phyloP scores from a whole-genome alignment of 2,113 vertebrate genomes.

The Sapayoa aenigma region DNA sequence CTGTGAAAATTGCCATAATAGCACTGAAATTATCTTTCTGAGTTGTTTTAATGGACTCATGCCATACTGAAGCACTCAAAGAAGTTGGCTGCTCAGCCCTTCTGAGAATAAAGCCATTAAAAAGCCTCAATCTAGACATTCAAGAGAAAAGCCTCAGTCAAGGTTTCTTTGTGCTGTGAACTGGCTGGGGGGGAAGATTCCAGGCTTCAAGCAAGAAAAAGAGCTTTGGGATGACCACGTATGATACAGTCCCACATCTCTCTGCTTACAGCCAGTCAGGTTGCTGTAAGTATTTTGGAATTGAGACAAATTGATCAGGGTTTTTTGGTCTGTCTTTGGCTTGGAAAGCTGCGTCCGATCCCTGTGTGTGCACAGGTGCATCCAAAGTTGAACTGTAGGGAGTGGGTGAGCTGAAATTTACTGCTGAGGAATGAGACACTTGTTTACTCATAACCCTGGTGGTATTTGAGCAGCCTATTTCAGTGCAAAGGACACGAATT shows the following conservation, averaged over 20 bases:
- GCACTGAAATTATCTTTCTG: conserved; percentile 2
- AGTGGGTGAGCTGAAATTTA: not conserved
- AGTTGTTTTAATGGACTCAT: not conserved
- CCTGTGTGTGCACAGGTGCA: not conserved
- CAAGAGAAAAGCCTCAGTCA: not conserved
- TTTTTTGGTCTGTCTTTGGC: not conserved
- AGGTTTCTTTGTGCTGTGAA: not conserved
- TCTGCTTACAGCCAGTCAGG: not conserved
- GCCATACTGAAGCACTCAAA: conserved; percentile 8
- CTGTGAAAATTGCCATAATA: conserved; percentile 41
- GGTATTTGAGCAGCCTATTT: not conserved
- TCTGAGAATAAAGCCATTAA: conserved; percentile 33
- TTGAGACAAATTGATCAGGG: not conserved
- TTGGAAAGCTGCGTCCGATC: not conserved
- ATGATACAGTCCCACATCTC: not conserved
- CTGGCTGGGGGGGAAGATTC: not conserved
- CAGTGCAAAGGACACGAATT: not conserved
- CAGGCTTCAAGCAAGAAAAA: not conserved
- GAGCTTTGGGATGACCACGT: not conserved
- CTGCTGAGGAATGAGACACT: not conserved
- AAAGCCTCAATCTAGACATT: not conserved
- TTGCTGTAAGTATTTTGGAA: not conserved
- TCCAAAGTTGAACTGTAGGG: not conserved
- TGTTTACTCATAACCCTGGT: not conserved
- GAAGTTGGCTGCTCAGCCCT: not conserved